Evolutionary conservation across 2,888 invertebrate species (phyloP), one percentile per base, ranked within the genome.

Genomic region (Chironomus tentans): DNA sequence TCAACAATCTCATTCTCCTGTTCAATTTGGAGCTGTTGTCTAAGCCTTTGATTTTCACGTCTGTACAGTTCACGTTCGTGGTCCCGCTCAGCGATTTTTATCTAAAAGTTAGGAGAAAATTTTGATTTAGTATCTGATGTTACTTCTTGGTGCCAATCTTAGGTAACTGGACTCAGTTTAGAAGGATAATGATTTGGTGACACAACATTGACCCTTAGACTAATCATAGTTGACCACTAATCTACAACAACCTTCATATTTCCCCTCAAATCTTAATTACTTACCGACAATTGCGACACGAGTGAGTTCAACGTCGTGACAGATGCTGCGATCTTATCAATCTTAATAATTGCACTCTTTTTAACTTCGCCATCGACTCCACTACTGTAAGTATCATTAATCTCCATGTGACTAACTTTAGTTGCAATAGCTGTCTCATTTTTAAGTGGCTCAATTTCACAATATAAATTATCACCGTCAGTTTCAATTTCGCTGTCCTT

Each of bases 1-100:
- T 15, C 69, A 68, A 76, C 69, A n/a, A 76, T 76, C 13, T 69
- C 69, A 7, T 56, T 28, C 5, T 83, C 84, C 81, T 87, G 87
- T 81, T 88, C 85, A 79, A 88, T 88, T 81, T 91, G 90, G 77
- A 91, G 84, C 80, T 90, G 89, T 82, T 93, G 92, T 79, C 91
- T 87, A 78, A 89, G 87, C 81, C 88, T 87, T 80, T 90, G 88
- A 80, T 92, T 84, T 82, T 93, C 92, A 79, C 88, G 88, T 56
- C 92, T 87, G 80, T 92, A 84, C 79, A 88, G 86, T 80, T 91
- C 91, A 77, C 91, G 86, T 82, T 93, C 93, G 80, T 91, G 91
- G 82, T 92, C 92, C 79, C 90, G 86, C 80, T 90, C 89, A 82
- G 89, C 90, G 77, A 92, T 88, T 80, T 91, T 88, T 83, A 89